Base-by-base conservation (phyloP, 1,140 invertebrate species). In the Trissolcus basalis region DNA sequence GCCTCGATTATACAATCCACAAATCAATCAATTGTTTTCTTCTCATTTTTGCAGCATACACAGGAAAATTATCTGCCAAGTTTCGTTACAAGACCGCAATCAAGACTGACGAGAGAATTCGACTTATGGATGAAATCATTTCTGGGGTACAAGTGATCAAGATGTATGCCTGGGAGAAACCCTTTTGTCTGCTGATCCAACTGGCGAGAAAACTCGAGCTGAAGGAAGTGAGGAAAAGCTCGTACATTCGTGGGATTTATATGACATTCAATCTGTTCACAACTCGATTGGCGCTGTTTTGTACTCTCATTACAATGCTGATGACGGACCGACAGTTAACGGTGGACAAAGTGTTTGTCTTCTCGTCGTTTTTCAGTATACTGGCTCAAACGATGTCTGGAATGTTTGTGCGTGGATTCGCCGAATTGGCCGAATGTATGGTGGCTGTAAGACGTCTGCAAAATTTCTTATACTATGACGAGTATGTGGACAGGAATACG, bases 41-140 rank as follows among this genome's bases (percentile, higher is more conserved):
- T n/a, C n/a, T 27, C 19, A 27, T 27, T 27, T 35, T 51, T 51
- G 1, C 50, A 92, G 91, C 90, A n/a, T 91, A 91, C 74, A 91
- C 92, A 45, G 93, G 92, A 3, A 92, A 92, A 84, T 76, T 93
- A 12, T 91, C 92, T 1, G 91, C 92, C 0, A 90, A 89, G 41
- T 91, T 92, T 55, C 86, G 93, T 16, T 81, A 90, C 4, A 88
- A 91, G 79, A 94, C 92, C 0, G 92, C 93, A 0, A 82, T 89
- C 7, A 90, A 91, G 74, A 95, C 94, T 0, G 94, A 96, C 82
- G 91, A 94, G 81, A 85, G 95, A 47, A 92, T 96, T 1, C 86
- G 93, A 6, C 80, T 95, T 11, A 95, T 95, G 93, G 93, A 93
- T 78, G 94, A 96, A 86, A 92, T 96, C 13, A 91, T 96, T 14